phyloP scores from a whole-genome alignment of 2,888 invertebrate genomes.

The Plebejus melissa region DNA sequence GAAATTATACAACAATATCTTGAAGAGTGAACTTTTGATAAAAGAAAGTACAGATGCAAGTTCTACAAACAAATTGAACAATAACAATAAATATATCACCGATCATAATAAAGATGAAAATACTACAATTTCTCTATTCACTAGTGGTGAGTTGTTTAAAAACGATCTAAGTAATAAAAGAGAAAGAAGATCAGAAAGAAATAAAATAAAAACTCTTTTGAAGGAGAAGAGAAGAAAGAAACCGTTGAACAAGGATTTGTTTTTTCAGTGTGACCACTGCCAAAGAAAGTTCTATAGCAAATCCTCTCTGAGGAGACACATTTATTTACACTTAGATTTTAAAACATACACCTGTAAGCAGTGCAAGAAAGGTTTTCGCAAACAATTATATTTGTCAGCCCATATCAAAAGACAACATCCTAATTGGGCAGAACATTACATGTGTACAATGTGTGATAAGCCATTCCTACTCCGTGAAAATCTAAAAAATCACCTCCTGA shows the following conservation, averaged over 20 bases:
- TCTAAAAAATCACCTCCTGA: constrained; percentile 84
- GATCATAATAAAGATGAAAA: constrained; percentile 45
- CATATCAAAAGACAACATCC: constrained; percentile 81
- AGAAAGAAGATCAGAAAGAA: constrained; percentile 17
- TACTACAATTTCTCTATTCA: constrained; percentile 9
- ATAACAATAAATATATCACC: constrained; percentile 64
- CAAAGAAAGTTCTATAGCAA: constrained; percentile 81
- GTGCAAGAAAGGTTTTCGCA: constrained; percentile 82
- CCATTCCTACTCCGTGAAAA: constrained; percentile 88
- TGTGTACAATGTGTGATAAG: constrained; percentile 87
- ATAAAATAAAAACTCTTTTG: constrained; percentile 17
- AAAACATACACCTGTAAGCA: constrained; percentile 81
- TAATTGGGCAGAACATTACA: constrained; percentile 70
- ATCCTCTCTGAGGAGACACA: constrained; percentile 83
- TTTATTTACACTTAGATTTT: constrained; percentile 82
- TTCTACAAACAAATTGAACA: constrained; percentile 52
- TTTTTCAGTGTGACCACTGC: constrained; percentile 80
- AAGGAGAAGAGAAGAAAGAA: constrained; percentile 20
- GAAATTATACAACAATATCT: constrained; percentile 53
- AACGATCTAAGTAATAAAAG: not conserved
- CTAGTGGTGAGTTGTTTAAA: not conserved
- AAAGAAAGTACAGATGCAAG: constrained; percentile 39
- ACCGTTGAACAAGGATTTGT: constrained; percentile 26
- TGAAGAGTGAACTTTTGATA: constrained; percentile 62
- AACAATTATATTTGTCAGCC: constrained; percentile 81